Evolutionary conservation across 2,113 vertebrate species (phyloP).

Genomic region (Cheilinus undulatus): DNA sequence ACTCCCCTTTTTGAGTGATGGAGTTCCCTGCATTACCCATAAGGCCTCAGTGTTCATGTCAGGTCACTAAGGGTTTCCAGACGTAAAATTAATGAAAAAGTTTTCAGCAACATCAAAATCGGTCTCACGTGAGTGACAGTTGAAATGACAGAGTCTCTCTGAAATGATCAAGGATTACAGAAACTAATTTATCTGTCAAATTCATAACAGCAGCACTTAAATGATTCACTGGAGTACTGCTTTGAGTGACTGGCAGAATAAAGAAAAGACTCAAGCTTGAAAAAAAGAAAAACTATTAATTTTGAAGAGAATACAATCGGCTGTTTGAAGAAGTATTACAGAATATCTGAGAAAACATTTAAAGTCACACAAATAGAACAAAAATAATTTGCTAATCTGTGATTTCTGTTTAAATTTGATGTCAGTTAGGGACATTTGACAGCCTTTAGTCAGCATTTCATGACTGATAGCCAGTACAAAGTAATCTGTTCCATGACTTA

Average conservation of each 20-base stretch:
- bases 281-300: neutral
- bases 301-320: neutral
- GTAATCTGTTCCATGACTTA: too few relatives aligned
- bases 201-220: constrained; percentile 1
- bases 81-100: neutral
- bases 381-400: neutral
- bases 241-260: constrained; percentile 18
- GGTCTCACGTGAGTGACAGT: neutral
- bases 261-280: constrained; percentile 16
- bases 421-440: constrained; percentile 12
- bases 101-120: neutral
- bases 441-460: too few relatives aligned
- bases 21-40: constrained; percentile 4
- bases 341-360: constrained; percentile 28
- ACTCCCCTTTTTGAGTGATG: constrained; percentile 31
- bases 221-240: constrained; percentile 5
- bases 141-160: neutral
- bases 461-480: too few relatives aligned
- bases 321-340: constrained; percentile 13
- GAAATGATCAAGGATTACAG: constrained; percentile 11
- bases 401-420: constrained; percentile 10
- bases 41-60: neutral
- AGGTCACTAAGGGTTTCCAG: neutral
- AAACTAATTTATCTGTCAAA: constrained; percentile 18
- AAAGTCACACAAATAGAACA: neutral